These are phyloP conservation scores for Drosophila willistoni DNA, from an alignment of 1,140 invertebrate genomes.

Conservation along the genomic window DNA sequence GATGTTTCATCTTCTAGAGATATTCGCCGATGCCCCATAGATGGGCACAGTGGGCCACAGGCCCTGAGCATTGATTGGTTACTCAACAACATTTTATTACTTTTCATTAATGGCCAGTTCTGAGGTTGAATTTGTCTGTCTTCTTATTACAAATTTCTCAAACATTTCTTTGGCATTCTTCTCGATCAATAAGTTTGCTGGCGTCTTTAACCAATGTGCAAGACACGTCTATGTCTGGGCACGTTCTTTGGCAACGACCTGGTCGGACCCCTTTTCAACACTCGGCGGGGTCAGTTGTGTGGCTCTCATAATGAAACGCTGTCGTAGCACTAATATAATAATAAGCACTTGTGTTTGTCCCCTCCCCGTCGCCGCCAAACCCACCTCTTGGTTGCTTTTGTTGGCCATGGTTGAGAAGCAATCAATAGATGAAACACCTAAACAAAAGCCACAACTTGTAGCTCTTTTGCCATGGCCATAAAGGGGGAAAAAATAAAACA, in stretches of 20 bases:
- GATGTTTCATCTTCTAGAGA: conserved; percentile 53
- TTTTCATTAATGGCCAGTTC: too few relatives aligned
- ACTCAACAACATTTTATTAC: too few relatives aligned
- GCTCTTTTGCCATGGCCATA: conserved; percentile 2
- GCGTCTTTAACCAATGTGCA: conserved; percentile 13
- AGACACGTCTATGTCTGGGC: conserved; percentile 49
- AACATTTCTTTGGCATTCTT: not conserved
- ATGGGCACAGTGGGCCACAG: not conserved
- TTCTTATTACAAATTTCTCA: too few relatives aligned
- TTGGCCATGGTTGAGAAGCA: conserved; percentile 36
- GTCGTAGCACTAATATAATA: conserved; percentile 73
- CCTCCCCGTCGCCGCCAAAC: not conserved
- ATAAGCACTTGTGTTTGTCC: conserved; percentile 62
- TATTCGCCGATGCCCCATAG: conserved; percentile 45
- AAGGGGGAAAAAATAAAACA: conserved; percentile 27
- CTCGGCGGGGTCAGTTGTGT: conserved; percentile 60
- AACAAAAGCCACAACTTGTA: conserved; percentile 29
- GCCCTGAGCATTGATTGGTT: too few relatives aligned
- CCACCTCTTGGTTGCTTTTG: conserved; percentile 41
- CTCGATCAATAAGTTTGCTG: not conserved
- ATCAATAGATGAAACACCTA: conserved; percentile 42
- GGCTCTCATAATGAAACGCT: conserved; percentile 68
- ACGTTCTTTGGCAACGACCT: conserved; percentile 35
- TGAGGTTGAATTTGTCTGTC: too few relatives aligned
- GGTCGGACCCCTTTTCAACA: conserved; percentile 36